Conservation (phyloP, 2,113 vertebrate species). For the Neogobius melanostomus region DNA sequence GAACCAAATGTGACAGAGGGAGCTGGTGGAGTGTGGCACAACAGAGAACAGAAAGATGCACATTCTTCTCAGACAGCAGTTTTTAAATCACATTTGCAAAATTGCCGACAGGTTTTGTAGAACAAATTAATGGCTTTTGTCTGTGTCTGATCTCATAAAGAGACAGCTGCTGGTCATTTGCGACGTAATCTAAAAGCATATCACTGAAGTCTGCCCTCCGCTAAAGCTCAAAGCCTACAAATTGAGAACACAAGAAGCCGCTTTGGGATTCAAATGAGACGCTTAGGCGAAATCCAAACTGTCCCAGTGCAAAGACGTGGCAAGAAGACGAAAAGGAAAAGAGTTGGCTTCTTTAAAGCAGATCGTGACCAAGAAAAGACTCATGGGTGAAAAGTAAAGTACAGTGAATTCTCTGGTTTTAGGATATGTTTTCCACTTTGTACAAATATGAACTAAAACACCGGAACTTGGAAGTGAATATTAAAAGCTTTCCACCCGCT, state of each 20-base stretch:
- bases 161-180: constrained; percentile 44
- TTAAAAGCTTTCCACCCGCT: too few relatives aligned
- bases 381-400: neutral
- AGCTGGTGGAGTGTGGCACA: constrained; percentile 32
- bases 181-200: constrained; percentile 41
- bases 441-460: too few relatives aligned
- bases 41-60: constrained; percentile 11
- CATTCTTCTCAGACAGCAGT: constrained; percentile 36
- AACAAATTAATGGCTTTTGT: constrained; percentile 25
- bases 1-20: constrained; percentile 43
- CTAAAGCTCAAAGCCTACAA: constrained; percentile 38
- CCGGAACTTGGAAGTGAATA: too few relatives aligned
- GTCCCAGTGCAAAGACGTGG: constrained; percentile 4
- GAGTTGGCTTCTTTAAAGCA: neutral
- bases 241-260: constrained; percentile 22
- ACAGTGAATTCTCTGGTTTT: too few relatives aligned
- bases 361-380: too few relatives aligned
- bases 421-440: too few relatives aligned
- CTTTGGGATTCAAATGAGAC: constrained; percentile 34
- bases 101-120: constrained; percentile 30
- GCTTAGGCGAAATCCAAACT: neutral
- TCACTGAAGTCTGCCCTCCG: constrained; percentile 42
- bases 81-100: constrained; percentile 27
- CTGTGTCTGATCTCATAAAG: constrained; percentile 19
- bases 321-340: neutral